phyloP scores from a whole-genome alignment of 2,113 vertebrate species.

The Charina bottae region DNA sequence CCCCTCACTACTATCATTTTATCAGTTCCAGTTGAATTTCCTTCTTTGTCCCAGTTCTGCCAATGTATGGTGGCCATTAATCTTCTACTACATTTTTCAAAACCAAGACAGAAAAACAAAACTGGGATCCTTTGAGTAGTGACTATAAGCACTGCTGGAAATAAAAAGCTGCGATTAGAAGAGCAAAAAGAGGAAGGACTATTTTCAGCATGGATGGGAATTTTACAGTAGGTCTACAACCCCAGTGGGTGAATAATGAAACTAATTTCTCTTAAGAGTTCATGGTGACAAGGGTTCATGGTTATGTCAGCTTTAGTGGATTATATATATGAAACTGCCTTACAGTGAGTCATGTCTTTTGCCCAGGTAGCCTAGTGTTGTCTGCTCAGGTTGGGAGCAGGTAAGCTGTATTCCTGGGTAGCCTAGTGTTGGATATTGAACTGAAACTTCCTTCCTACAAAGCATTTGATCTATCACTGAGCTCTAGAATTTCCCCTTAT shows the following conservation, averaged over 20 bases:
- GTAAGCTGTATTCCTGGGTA: neutral
- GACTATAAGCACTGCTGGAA: neutral
- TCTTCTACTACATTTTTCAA: slow-evolving; percentile 10
- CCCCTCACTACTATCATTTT: neutral
- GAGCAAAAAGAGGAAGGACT: neutral
- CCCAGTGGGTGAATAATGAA: neutral
- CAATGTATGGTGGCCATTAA: slow-evolving; percentile 2
- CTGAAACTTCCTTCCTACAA: neutral
- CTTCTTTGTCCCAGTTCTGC: slow-evolving; percentile 8
- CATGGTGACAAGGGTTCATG: neutral
- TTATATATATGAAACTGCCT: neutral
- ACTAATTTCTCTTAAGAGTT: neutral
- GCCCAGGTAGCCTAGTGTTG: neutral
- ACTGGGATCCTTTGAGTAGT: slow-evolving; percentile 16
- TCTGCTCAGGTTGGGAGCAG: neutral
- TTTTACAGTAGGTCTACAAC: neutral
- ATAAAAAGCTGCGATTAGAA: slow-evolving; percentile 24
- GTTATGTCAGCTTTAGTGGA: neutral
- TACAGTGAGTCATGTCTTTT: neutral
- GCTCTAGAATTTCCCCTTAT: neutral
- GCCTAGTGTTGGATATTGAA: neutral
- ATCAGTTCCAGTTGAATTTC: neutral
- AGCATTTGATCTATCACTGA: neutral
- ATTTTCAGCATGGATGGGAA: neutral
- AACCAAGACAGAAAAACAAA: slow-evolving; percentile 17